Base-by-base conservation (phyloP, 2,888 invertebrate species). In the Clusia tigrina region DNA sequence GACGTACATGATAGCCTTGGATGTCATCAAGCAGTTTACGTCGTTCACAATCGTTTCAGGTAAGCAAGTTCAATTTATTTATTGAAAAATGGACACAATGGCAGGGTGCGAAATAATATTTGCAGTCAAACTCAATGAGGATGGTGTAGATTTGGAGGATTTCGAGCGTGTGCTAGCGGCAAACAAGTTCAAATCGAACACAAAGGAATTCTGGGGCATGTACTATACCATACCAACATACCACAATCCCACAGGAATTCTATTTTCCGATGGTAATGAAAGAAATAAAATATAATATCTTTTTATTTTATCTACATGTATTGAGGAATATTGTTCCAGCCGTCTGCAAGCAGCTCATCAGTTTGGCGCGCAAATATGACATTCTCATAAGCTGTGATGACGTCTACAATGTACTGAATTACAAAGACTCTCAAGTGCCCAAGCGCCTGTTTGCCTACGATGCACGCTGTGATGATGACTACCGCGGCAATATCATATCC, bases 1-100 rank as follows among this genome's bases (percentile, higher is more conserved):
- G 15, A 88, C 89, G 1, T 90, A 89, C 70, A 89, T 89, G 85
- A 85, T 88, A 64, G 89, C 88, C 2, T 76, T 88, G 23, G 85
- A 86, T 38, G 79, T 83, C 12, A 86, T 89, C 65, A 81, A 82
- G 62, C 85, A 87, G 67, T 89, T 88, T 69, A 84, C 87, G 9
- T 79, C 84, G 1, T 80, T 87, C 67, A 84, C 80, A 67, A 79
- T 89, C 23, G 77, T 89, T 25, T 80, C 87, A 73, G 82, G 86
- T 85, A 70, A 54, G 22, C 42, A 25, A 37, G 23, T 20, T 46
- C 6, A 32, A 32, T 32, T 32, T 2, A 2, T 37, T 51, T 37
- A 25, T 56, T 25, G 20, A 20, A 32, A 25, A 20, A 20, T 26
- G 17, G 2, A 54, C 25, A 10, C 15, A 5, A 32, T 32, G n/a